These are phyloP conservation scores for Andrena trimmerana DNA, from an alignment of 2,888 invertebrate genomes.

Conservation along the genomic window DNA sequence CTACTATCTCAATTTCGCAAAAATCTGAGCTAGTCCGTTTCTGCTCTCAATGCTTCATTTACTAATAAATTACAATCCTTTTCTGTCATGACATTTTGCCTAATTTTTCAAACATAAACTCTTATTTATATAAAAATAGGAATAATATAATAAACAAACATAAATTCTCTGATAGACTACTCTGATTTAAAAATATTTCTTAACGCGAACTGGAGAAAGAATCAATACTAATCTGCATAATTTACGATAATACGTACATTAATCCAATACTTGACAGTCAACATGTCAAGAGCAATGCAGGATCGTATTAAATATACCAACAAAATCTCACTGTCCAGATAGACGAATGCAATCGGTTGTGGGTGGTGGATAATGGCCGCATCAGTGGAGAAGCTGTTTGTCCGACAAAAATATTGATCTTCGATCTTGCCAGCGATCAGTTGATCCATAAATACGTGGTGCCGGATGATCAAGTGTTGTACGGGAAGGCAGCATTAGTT, in stretches of 20 bases:
- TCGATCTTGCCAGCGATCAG: slow-evolving; percentile 82
- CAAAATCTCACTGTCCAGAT: slow-evolving; percentile 74
- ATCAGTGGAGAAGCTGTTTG: slow-evolving; percentile 74
- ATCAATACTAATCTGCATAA: too few relatives aligned
- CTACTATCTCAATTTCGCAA: too few relatives aligned
- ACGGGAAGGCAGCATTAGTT: slow-evolving; percentile 79
- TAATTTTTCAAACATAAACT: too few relatives aligned
- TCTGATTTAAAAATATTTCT: too few relatives aligned
- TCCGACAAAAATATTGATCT: slow-evolving; percentile 83
- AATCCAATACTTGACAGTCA: neutral
- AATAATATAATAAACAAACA: too few relatives aligned
- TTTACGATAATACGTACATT: neutral
- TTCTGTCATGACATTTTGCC: too few relatives aligned
- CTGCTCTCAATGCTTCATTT: too few relatives aligned
- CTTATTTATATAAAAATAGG: too few relatives aligned
- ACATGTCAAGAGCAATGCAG: neutral
- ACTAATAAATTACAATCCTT: too few relatives aligned
- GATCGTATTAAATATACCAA: neutral
- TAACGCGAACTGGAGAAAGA: too few relatives aligned
- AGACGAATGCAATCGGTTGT: slow-evolving; percentile 84
- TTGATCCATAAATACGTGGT: slow-evolving; percentile 80
- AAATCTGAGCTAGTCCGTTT: too few relatives aligned
- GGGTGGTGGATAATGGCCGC: slow-evolving; percentile 84
- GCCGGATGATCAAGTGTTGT: slow-evolving; percentile 77
- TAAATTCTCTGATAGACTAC: too few relatives aligned